A percentile compares a stretch with the other conserved stretches of the same genome.
phyloP scores from a whole-genome alignment of 1,140 invertebrate genomes.

The Bombus pyrosoma region DNA sequence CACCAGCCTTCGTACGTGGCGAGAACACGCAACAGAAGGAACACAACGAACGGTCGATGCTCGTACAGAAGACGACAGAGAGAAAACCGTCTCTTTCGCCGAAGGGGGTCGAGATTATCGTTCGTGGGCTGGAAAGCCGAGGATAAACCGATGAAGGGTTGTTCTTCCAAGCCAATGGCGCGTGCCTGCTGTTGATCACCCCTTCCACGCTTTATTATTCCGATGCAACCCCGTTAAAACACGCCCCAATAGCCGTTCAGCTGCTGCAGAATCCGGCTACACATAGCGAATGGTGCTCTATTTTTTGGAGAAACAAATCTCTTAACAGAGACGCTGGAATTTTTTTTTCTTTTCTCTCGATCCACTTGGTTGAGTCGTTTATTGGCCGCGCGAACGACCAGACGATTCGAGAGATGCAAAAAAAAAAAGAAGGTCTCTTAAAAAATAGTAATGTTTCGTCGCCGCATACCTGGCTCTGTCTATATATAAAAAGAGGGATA shows the following conservation, averaged over 20 bases:
- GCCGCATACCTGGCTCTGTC: constrained; percentile 3
- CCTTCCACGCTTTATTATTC: constrained; percentile 61
- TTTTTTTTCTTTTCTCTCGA: background rate
- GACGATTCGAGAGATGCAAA: background rate
- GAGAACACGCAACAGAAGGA: background rate
- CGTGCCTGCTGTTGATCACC: constrained; percentile 68
- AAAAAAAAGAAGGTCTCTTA: background rate
- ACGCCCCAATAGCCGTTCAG: constrained; percentile 61
- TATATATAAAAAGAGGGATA: background rate
- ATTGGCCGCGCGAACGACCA: background rate
- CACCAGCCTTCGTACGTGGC: constrained; percentile 27
- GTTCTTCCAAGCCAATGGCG: constrained; percentile 76
- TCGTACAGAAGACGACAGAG: background rate
- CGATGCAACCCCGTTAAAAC: constrained; percentile 64
- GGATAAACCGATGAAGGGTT: constrained; percentile 74
- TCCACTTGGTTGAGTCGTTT: constrained; percentile 10
- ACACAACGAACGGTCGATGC: background rate
- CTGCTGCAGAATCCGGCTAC: constrained; percentile 39
- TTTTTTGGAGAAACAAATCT: constrained; percentile 8
- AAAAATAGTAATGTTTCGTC: constrained; percentile 17
- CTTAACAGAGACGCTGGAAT: background rate
- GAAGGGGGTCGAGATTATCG: constrained; percentile 56
- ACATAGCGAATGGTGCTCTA: background rate
- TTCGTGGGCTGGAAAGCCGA: constrained; percentile 67
- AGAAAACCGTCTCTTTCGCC: constrained; percentile 28